These are phyloP conservation scores for Pogonus chalceus DNA, from an alignment of 1,140 invertebrate genomes.

Conservation along the genomic window DNA sequence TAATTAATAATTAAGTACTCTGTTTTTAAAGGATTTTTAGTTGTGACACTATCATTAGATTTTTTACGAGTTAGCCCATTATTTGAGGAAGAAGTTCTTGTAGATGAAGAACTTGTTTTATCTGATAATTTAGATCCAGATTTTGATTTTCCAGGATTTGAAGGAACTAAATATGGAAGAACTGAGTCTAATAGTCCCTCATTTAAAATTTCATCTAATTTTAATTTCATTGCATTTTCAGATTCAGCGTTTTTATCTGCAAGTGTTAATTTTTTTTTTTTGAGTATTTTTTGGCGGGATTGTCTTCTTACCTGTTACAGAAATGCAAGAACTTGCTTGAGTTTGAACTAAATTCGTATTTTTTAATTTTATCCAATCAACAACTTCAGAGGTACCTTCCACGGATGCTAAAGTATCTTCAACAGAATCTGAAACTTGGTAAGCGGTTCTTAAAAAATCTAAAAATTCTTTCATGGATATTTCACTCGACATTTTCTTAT, in stretches of 20 bases:
- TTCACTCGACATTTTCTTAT: no score
- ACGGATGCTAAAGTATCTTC: conserved; percentile 44
- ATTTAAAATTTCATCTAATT: conserved; percentile 54
- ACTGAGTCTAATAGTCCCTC: conserved; percentile 71
- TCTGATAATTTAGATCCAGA: conserved; percentile 14
- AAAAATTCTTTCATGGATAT: conserved; percentile 59
- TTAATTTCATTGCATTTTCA: conserved; percentile 36
- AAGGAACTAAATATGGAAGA: conserved; percentile 53
- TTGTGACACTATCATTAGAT: conserved; percentile 14
- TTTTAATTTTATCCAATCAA: conserved; percentile 52
- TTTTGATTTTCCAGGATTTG: conserved; percentile 27
- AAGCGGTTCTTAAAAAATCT: conserved; percentile 60
- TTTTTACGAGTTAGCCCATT: conserved; percentile 13
- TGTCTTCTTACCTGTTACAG: conserved; percentile 7
- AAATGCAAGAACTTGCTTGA: conserved; percentile 1
- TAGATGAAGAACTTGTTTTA: neutral
- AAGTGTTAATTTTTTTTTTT: neutral
- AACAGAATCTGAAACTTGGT: conserved; percentile 52
- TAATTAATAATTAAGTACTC: conserved; percentile 16
- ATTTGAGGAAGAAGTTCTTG: conserved; percentile 1
- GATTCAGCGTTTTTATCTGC: conserved; percentile 19
- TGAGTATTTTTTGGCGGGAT: conserved; percentile 12
- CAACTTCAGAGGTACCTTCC: conserved; percentile 40
- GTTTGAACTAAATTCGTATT: conserved; percentile 30
- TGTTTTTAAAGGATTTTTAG: conserved; percentile 16